Percentiles rank a stretch among this genome's conserved stretches.
phyloP scores from a whole-genome alignment of 2,797 vertebrate genomes.

The Sebastes taczanowskii region DNA sequence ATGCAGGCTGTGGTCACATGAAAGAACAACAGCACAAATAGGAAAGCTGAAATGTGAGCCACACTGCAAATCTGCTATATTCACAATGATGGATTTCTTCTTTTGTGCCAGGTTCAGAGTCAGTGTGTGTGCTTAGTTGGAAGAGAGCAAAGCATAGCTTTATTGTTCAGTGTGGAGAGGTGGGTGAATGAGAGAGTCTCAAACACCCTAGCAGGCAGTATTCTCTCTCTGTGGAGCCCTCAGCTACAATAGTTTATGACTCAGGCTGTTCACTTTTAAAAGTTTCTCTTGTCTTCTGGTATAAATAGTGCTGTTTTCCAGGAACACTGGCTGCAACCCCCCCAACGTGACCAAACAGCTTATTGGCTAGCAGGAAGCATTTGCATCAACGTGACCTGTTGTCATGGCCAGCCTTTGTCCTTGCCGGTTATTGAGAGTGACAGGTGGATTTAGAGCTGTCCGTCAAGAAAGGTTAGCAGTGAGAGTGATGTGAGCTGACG shows the following conservation, averaged over 20 bases:
- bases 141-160: background rate
- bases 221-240: background rate
- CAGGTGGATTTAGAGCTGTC: constrained; percentile 52
- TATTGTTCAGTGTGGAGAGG: background rate
- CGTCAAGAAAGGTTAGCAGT: constrained; percentile 42
- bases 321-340: background rate
- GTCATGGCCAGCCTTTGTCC: constrained; percentile 59
- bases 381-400: constrained; percentile 42
- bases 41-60: background rate
- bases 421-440: constrained; percentile 55
- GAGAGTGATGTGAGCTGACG: constrained; percentile 56
- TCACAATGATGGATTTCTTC: background rate
- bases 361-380: constrained; percentile 26
- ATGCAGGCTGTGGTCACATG: background rate
- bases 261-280: constrained; percentile 22
- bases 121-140: background rate
- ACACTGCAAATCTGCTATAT: background rate
- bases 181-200: background rate
- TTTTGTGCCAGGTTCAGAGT: background rate
- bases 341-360: constrained; percentile 1
- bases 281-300: background rate
- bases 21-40: background rate
- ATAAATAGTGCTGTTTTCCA: constrained; percentile 3
- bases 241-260: constrained; percentile 19
- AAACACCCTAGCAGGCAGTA: background rate